Conservation (phyloP, 2,888 invertebrate species). For the Liodrosophila aerea region DNA sequence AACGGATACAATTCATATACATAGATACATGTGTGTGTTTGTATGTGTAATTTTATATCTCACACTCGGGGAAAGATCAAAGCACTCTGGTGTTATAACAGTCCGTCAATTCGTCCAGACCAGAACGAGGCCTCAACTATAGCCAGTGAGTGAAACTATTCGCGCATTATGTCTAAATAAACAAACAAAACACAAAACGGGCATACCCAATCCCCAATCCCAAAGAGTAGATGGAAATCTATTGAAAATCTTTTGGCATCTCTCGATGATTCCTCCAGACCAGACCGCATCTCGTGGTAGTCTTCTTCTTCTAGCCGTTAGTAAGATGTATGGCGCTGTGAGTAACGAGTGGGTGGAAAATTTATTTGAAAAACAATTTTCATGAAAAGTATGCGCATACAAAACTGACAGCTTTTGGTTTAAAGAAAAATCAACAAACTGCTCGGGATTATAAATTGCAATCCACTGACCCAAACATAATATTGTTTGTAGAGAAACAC, state of each 20-base stretch:
- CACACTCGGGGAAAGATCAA: slow-evolving; percentile 67
- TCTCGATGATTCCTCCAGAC: slow-evolving; percentile 25
- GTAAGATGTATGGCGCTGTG: slow-evolving; percentile 61
- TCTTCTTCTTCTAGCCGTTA: slow-evolving; percentile 31
- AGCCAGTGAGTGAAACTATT: slow-evolving; percentile 72
- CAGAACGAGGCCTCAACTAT: slow-evolving; percentile 30
- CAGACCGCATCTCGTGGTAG: slow-evolving; percentile 8
- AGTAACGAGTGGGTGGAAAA: slow-evolving; percentile 55
- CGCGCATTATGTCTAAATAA: slow-evolving; percentile 76
- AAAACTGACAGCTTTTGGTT: slow-evolving; percentile 70
- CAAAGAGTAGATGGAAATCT: slow-evolving; percentile 33
- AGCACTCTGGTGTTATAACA: slow-evolving; percentile 47
- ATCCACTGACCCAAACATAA: slow-evolving; percentile 59
- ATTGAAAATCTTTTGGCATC: slow-evolving; percentile 44
- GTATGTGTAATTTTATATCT: slow-evolving; percentile 29
- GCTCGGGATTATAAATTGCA: slow-evolving; percentile 64
- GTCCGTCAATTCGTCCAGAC: slow-evolving; percentile 51
- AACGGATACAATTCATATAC: not conserved
- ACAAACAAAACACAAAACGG: slow-evolving; percentile 55
- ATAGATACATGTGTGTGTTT: slow-evolving; percentile 5
- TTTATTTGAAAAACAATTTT: slow-evolving; percentile 77
- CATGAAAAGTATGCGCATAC: slow-evolving; percentile 74
- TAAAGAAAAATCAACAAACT: slow-evolving; percentile 70
- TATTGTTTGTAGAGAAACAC: slow-evolving; percentile 54
- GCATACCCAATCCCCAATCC: slow-evolving; percentile 35